phyloP scores from a whole-genome alignment of 2,113 vertebrate species.

The Ondatra zibethicus region DNA sequence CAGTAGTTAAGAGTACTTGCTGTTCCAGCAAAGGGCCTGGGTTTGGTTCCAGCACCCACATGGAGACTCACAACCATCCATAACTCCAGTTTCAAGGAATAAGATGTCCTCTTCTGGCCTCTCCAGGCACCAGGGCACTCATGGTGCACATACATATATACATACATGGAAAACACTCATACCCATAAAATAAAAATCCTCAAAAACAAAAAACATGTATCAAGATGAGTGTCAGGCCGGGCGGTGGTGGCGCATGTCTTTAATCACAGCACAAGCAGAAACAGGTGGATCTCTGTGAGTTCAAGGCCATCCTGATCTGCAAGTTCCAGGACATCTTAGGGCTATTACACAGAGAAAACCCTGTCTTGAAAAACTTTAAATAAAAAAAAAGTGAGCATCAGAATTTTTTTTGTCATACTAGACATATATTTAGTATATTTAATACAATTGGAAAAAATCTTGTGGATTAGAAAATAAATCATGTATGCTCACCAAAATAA shows the following conservation, averaged over 20 bases:
- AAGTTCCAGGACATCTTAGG: too few relatives aligned
- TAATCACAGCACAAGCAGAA: too few relatives aligned
- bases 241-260: too few relatives aligned
- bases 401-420: constrained; percentile 7
- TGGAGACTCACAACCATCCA: background rate
- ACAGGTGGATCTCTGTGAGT: too few relatives aligned
- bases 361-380: background rate
- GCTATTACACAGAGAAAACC: too few relatives aligned
- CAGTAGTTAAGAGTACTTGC: background rate
- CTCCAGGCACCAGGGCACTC: background rate
- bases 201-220: background rate
- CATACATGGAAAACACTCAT: background rate
- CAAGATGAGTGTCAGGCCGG: background rate
- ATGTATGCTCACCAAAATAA: background rate
- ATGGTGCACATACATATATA: too few relatives aligned
- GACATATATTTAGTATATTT: background rate
- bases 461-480: constrained; percentile 33
- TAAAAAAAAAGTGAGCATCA: background rate
- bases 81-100: background rate
- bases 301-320: too few relatives aligned
- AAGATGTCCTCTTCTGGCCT: background rate
- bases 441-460: constrained; percentile 12
- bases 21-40: background rate
- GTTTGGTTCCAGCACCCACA: background rate
- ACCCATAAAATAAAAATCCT: background rate